phyloP scores from a whole-genome alignment of 2,797 vertebrate genomes.

The Sylvilagus floridanus region DNA sequence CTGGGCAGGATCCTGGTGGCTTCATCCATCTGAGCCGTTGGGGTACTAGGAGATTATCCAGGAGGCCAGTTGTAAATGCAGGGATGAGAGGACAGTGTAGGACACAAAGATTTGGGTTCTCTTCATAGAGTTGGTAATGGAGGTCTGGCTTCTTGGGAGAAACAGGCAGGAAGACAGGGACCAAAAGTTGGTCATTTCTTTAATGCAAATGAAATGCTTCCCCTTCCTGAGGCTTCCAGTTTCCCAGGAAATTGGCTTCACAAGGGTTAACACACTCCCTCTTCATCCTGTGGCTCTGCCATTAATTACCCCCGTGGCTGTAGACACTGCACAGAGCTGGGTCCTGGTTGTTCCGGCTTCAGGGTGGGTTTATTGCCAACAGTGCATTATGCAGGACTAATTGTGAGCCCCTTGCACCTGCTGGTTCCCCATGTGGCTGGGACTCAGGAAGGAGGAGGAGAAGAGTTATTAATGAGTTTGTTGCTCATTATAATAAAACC shows the following conservation, averaged over 20 bases:
- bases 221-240: neutral
- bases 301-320: constrained; percentile 83
- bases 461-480: constrained; percentile 89
- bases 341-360: constrained; percentile 81
- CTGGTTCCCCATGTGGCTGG: constrained; percentile 87
- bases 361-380: constrained; percentile 88
- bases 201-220: neutral
- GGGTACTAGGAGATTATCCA: neutral
- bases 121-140: neutral
- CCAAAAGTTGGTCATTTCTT: neutral
- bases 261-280: constrained; percentile 45
- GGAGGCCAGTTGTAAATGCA: neutral
- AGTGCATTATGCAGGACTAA: constrained; percentile 88
- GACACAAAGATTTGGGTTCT: neutral
- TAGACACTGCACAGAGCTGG: constrained; percentile 75
- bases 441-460: constrained; percentile 76
- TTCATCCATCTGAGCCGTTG: neutral
- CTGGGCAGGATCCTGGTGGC: neutral
- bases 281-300: constrained; percentile 28
- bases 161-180: neutral
- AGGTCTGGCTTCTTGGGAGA: neutral
- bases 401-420: constrained; percentile 90
- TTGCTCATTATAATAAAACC: constrained; percentile 88
- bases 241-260: neutral
- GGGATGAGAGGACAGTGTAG: neutral